phyloP scores from a whole-genome alignment of 2,113 vertebrate genomes.

The Pterocles burchelli region DNA sequence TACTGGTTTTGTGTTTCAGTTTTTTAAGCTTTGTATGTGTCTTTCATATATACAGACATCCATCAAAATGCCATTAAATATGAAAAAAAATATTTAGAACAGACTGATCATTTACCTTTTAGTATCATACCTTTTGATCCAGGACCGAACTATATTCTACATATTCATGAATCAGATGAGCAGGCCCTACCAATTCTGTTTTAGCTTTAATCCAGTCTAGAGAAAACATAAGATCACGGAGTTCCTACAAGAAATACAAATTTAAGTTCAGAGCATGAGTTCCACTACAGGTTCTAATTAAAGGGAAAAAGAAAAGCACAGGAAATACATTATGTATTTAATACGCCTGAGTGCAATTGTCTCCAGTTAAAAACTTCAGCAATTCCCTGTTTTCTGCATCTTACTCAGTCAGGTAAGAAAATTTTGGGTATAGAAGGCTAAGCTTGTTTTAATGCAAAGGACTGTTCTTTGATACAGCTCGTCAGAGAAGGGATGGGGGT shows the following conservation, averaged over 20 bases:
- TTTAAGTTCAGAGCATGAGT: neutral
- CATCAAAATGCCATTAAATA: neutral
- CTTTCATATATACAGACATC: neutral
- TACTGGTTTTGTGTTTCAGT: neutral
- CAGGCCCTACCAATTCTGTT: conserved; percentile 87
- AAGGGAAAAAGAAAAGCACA: neutral
- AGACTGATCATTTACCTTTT: conserved; percentile 19
- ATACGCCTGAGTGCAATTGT: accelerated
- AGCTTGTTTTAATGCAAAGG: neutral
- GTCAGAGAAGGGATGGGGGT: neutral
- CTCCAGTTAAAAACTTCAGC: neutral
- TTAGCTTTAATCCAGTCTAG: conserved; percentile 95
- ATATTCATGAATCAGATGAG: conserved; percentile 94
- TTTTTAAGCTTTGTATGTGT: neutral
- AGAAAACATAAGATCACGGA: conserved; percentile 90
- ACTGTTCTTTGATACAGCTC: neutral
- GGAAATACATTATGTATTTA: neutral
- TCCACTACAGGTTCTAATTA: neutral
- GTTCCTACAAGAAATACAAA: conserved; percentile 80
- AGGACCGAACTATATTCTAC: conserved; percentile 86
- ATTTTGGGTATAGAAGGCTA: neutral
- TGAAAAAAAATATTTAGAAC: neutral
- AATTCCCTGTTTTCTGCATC: neutral
- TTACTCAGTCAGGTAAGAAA: neutral
- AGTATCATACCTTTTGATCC: conserved; percentile 88